Evolutionary conservation across 92 coral and sea anemone genomes (phyloP).

Genomic region (Epizoanthus fatuus): DNA sequence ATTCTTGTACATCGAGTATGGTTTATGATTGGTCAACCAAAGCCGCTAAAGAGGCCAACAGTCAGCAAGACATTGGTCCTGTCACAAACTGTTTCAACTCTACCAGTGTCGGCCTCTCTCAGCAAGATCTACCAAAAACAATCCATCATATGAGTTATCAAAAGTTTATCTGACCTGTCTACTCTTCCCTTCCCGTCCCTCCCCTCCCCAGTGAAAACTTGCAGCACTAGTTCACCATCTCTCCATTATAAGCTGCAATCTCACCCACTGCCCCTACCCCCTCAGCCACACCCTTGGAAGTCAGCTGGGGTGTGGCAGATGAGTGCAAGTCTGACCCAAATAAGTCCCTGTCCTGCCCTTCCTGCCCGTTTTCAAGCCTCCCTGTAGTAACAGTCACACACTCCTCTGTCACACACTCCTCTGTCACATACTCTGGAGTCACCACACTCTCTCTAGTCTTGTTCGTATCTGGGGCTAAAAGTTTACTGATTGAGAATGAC

Average conservation of each 20-base stretch:
- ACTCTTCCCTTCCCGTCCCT: neutral
- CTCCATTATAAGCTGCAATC: constrained; percentile 79
- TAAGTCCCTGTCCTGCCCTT: constrained; percentile 53
- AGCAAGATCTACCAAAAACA: too few relatives aligned
- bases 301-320: constrained; percentile 66
- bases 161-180: neutral
- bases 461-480: constrained; percentile 80
- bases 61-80: too few relatives aligned
- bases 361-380: constrained; percentile 75
- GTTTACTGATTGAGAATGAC: constrained; percentile 83
- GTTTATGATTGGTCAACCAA: too few relatives aligned
- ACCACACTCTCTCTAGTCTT: constrained; percentile 28
- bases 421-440: constrained; percentile 14
- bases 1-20: too few relatives aligned
- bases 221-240: constrained; percentile 52
- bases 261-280: constrained; percentile 75
- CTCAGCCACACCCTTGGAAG: constrained; percentile 85
- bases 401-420: constrained; percentile 49
- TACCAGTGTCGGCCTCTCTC: too few relatives aligned
- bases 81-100: too few relatives aligned
- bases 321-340: constrained; percentile 43
- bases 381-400: constrained; percentile 48
- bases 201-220: neutral
- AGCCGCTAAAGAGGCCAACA: too few relatives aligned
- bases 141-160: neutral